Percentiles rank a stretch among this genome's conserved stretches.
Evolutionary conservation across 1,140 invertebrate species (phyloP).

Genomic region (Euwallacea fornicatus): DNA sequence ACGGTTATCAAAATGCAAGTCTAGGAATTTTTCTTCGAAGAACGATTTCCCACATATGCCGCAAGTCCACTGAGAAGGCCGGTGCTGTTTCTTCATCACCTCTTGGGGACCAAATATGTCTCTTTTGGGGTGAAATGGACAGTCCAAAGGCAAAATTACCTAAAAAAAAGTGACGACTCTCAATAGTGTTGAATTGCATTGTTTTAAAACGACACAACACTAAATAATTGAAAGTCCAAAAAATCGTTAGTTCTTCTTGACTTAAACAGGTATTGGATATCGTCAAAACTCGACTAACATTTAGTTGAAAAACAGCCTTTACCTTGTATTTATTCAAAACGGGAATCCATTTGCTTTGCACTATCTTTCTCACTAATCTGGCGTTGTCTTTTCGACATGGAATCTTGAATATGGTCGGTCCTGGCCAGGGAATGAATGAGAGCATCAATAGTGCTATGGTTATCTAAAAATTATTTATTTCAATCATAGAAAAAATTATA

Average conservation of each 20-base stretch:
- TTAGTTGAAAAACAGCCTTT: too few relatives aligned
- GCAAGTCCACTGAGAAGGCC: constrained; percentile 87
- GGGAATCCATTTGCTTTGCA: constrained; percentile 89
- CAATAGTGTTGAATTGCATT: too few relatives aligned
- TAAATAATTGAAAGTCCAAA: background rate
- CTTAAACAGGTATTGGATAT: background rate
- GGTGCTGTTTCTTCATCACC: constrained; percentile 75
- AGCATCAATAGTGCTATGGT: constrained; percentile 72
- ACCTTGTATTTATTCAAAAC: constrained; percentile 81
- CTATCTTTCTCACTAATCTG: constrained; percentile 82
- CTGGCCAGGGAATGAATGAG: constrained; percentile 83
- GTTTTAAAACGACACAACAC: background rate
- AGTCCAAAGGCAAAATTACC: constrained; percentile 76
- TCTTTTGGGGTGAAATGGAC: constrained; percentile 83
- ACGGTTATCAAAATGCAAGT: constrained; percentile 87
- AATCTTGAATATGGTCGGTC: constrained; percentile 80
- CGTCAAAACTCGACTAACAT: background rate
- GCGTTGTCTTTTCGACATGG: constrained; percentile 87
- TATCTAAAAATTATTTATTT: constrained; percentile 31
- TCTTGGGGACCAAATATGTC: constrained; percentile 87
- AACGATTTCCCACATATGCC: constrained; percentile 91
- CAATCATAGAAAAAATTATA: background rate
- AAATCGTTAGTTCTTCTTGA: background rate
- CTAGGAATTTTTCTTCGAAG: constrained; percentile 83
- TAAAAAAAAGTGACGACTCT: constrained; percentile 2